These are phyloP conservation scores for Poecilia latipinna DNA, from an alignment of 2,113 vertebrate species.

Conservation along the genomic window DNA sequence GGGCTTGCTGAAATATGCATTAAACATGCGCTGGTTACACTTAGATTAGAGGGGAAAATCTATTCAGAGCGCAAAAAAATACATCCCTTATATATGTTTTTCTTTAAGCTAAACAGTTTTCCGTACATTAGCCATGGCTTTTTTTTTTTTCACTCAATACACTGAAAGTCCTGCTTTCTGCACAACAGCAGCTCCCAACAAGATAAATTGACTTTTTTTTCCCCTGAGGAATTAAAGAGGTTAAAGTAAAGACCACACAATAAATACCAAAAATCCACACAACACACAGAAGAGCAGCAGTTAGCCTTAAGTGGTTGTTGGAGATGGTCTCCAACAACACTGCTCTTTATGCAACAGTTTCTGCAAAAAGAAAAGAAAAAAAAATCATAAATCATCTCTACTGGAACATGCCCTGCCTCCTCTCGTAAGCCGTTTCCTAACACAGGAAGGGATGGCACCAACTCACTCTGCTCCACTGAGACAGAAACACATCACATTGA, in stretches of 20 bases:
- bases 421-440: conserved; percentile 52
- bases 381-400: conserved; percentile 55
- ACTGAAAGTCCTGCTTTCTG: conserved; percentile 1
- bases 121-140: neutral
- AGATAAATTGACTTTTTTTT: conserved; percentile 12
- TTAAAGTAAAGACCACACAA: conserved; percentile 7
- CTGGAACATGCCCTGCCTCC: conserved; percentile 48
- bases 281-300: conserved; percentile 24
- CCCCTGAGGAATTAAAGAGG: conserved; percentile 22
- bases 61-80: conserved; percentile 68
- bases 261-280: conserved; percentile 27
- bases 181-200: neutral
- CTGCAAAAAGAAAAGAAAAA: conserved; percentile 26
- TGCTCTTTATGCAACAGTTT: conserved; percentile 26
- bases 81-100: conserved; percentile 44
- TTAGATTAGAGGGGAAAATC: conserved; percentile 74
- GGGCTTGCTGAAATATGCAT: conserved; percentile 98
- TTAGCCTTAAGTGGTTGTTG: conserved; percentile 34
- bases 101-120: conserved; percentile 56
- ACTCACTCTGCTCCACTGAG: conserved; percentile 62
- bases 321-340: conserved; percentile 25
- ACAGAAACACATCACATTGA: conserved; percentile 46
- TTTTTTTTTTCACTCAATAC: neutral
- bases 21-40: conserved; percentile 84
- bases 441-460: conserved; percentile 57